Conservation (phyloP, 2,113 vertebrate species). For the Psilopogon haemacephalus region DNA sequence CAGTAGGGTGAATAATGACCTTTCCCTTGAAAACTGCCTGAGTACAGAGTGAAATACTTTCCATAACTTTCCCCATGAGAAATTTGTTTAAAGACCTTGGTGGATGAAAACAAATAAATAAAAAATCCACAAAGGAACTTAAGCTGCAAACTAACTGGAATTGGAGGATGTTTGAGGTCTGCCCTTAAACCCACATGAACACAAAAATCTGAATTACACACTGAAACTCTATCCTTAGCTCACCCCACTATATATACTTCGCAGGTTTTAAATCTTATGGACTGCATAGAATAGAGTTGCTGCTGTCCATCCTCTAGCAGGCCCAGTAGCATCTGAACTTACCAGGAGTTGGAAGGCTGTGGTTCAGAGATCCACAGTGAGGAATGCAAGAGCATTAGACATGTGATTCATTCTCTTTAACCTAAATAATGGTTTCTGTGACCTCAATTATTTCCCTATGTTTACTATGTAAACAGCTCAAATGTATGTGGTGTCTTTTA, state of each 20-base stretch:
- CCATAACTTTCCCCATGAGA: slow-evolving; percentile 34
- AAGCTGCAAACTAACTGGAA: slow-evolving; percentile 19
- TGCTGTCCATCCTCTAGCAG: not conserved
- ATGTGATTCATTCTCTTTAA: not conserved
- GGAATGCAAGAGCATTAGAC: not conserved
- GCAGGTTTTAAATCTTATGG: not conserved
- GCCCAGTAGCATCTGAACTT: not conserved
- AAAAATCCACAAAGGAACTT: not conserved
- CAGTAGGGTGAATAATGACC: slow-evolving; percentile 2
- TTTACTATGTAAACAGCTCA: not conserved
- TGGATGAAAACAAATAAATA: slow-evolving; percentile 36
- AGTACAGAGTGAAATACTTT: slow-evolving; percentile 21
- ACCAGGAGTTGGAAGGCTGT: accelerated
- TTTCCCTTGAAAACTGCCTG: slow-evolving; percentile 4
- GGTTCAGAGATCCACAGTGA: not conserved
- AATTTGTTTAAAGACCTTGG: slow-evolving; percentile 19
- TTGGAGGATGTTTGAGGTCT: slow-evolving; percentile 18
- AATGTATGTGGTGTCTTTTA: not conserved
- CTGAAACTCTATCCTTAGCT: slow-evolving; percentile 29
- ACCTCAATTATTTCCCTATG: not conserved
- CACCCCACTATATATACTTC: not conserved
- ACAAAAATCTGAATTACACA: not conserved
- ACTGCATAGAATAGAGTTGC: not conserved
- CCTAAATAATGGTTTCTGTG: not conserved
- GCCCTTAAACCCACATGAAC: not conserved